Evolutionary conservation across 2,888 invertebrate genomes (phyloP), one percentile per base, ranked within the genome.

Genomic region (Alloscopus bannaensis): DNA sequence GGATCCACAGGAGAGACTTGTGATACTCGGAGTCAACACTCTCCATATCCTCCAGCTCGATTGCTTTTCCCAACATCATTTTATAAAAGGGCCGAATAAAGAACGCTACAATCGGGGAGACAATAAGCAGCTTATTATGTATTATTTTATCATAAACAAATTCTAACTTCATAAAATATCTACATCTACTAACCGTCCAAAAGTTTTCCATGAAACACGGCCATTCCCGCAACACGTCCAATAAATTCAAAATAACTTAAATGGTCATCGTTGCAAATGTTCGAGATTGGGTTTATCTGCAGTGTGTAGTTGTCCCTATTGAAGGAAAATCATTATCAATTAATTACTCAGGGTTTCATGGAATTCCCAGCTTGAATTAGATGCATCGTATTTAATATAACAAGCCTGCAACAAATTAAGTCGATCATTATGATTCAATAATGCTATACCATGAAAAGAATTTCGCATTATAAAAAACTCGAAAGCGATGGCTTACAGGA

Each of bases 11-110:
- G 72, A 99, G 90, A 0, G 99, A 99, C 89, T 99, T 99, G 89
- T 97, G 98, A 89, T 99, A 99, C 89, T 99, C 99, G 1, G 97
- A 94, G 89, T 99, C 99, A 16, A 99, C 99, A 3, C 97, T 96
- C 90, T 99, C 99, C 99, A 99, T 99, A 89, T 99, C 99, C 87
- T 95, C 94, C 55, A 70, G 26, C 26, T 70, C 70, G 18, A 78
- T 71, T 8, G 93, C 89, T 90, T 98, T 98, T 83, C 94, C 93
- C 86, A 99, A 90, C 98, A 99, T 98, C 99, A 99, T 99, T 90
- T 99, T 99, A 90, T 99, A 99, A 90, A 99, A 99, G 72, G 99
- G 99, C 88, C 99, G 94, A 90, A 99, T 99, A 90, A 99, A 99
- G 90, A 99, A 99, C 62, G 98, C 98, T 96, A 89, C 3, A 90